Evolutionary conservation across 2,113 vertebrate genomes (phyloP).

Genomic region (Salminus brasiliensis): DNA sequence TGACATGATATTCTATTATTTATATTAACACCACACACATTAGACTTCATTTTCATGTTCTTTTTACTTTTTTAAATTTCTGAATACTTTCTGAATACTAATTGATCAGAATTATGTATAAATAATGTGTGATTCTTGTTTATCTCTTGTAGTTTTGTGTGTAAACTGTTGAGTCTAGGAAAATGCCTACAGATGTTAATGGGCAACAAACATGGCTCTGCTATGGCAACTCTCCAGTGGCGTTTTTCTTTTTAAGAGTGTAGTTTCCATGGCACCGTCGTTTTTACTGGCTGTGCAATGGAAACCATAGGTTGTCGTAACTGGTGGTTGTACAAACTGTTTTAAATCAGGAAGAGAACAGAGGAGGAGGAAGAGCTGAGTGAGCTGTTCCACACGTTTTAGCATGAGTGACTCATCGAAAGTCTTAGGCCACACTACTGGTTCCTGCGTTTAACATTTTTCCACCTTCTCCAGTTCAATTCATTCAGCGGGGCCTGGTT

Average conservation of each 20-base stretch:
- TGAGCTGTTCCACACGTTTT: not conserved
- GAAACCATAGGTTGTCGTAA: constrained; percentile 3
- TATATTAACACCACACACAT: too few species aligned
- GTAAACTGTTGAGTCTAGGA: not conserved
- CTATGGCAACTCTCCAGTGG: not conserved
- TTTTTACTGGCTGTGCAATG: not conserved
- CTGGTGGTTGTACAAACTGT: constrained; percentile 15
- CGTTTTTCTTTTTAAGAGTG: not conserved
- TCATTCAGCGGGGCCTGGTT: constrained; percentile 21
- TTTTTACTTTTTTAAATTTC: too few species aligned
- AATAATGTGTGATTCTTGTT: too few species aligned
- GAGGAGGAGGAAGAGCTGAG: constrained; percentile 9
- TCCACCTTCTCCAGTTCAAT: constrained; percentile 32
- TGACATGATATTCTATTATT: too few species aligned
- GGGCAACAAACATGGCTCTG: not conserved
- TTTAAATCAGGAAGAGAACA: constrained; percentile 35
- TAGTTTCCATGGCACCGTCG: not conserved
- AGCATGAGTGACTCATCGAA: constrained; percentile 9
- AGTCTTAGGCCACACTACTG: constrained; percentile 4
- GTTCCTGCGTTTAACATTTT: constrained; percentile 41
- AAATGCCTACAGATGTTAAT: not conserved
- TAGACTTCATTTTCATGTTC: too few species aligned
- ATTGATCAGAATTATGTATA: too few species aligned
- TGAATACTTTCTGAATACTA: too few species aligned
- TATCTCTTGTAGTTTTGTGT: too few species aligned